Conservation (phyloP, 2,888 invertebrate genomes). For the Drosophila lacicola region DNA sequence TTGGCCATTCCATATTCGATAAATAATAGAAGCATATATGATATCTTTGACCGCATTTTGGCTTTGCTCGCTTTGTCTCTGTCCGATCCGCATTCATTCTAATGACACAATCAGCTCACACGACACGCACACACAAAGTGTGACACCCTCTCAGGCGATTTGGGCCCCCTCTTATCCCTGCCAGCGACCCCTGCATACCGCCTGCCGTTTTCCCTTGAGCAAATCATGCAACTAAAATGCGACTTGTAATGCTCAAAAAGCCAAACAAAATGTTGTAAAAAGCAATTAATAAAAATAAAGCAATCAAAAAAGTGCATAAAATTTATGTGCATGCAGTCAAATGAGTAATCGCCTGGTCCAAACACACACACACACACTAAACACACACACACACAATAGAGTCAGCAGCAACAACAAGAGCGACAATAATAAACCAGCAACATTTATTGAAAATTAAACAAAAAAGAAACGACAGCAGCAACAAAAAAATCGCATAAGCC, state of each 20-base stretch:
- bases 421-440: slow-evolving; percentile 63
- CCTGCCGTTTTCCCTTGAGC: slow-evolving; percentile 23
- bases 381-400: slow-evolving; percentile 18
- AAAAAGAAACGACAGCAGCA: slow-evolving; percentile 52
- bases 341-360: slow-evolving; percentile 74
- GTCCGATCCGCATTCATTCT: slow-evolving; percentile 59
- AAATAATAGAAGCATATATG: slow-evolving; percentile 26
- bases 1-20: slow-evolving; percentile 22
- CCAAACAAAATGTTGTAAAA: slow-evolving; percentile 70
- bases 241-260: slow-evolving; percentile 55
- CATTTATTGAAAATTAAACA: slow-evolving; percentile 80
- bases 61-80: slow-evolving; percentile 64
- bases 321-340: slow-evolving; percentile 79
- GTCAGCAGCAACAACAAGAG: slow-evolving; percentile 50
- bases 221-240: slow-evolving; percentile 59
- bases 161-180: slow-evolving; percentile 5
- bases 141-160: slow-evolving; percentile 29
- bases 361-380: slow-evolving; percentile 40
- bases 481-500: slow-evolving; percentile 35
- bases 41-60: slow-evolving; percentile 61
- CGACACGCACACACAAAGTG: slow-evolving; percentile 58
- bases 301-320: slow-evolving; percentile 72
- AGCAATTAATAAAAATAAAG: slow-evolving; percentile 77
- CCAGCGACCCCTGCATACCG: not conserved
- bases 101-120: slow-evolving; percentile 75